Evolutionary conservation across 2,888 invertebrate genomes (phyloP), one percentile per base, ranked within the genome.

Genomic region (Drosophila merina): DNA sequence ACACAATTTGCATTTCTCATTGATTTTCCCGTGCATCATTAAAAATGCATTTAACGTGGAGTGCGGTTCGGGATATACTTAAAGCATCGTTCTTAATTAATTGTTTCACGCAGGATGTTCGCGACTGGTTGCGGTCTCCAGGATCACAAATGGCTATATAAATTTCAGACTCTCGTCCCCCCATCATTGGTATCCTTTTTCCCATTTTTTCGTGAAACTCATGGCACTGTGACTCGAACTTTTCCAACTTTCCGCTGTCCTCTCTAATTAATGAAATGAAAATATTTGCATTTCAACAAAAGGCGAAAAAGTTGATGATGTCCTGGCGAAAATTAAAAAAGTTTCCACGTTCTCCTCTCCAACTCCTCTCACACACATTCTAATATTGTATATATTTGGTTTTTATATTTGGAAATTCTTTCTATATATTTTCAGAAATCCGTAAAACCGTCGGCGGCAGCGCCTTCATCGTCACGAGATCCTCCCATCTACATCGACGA

Each of bases 401-500:
- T 44, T 25, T 50, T 48, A 59, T 8, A 40, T 31, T 50, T 42
- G 30, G 7, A 68, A 6, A 45, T 59, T 40, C 31, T 49, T 20
- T n/a, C 20, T 20, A 20, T 51, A 20, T 66, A 40, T 74, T 90
- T 88, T 7, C 88, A 91, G 91, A 91, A 91, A 81, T 81, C 88
- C 75, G 86, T 86, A 64, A 88, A 91, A 86, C 82, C 89, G 56
- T 88, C 88, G 62, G 79, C 86, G 67, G 74, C 75, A 79, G 82
- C 88, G 74, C 78, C 86, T 59, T 77, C 71, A 75, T 78, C 83
- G 62, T 77, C 89, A 50, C 86, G 87, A 76, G 92, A 92, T 87
- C 95, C 95, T 87, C 95, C 95, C 90, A 93, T 95, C 85, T 95
- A 95, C 92, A 94, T 96, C 90, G 96, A 96, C 92, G 96, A 95